Base-by-base conservation (phyloP, 2,797 vertebrate species). In the Danio kyathit region DNA sequence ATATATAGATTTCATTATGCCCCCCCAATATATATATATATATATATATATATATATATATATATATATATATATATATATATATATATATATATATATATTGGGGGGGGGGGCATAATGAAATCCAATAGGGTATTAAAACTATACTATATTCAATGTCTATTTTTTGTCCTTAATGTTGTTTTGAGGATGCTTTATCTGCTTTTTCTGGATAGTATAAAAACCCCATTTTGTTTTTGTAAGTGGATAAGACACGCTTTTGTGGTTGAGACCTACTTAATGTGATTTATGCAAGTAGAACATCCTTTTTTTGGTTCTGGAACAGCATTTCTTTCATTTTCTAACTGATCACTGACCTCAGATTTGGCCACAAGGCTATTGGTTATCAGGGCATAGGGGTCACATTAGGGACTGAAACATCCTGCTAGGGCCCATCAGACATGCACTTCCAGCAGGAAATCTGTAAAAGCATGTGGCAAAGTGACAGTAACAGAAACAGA, bases 301-400 rank as follows among this genome's bases (percentile, higher is more conserved):
- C 49, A 54, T 17, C 40, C 10, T 71, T 13, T 40, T 40, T 11
- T 16, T 6, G 13, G 2, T 21, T 66, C 13, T 21, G 7, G 38
- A 64, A 65, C 60, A 76, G 16, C n/a, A 52, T 6, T 19, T 40
- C n/a, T 51, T 13, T n/a, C n/a, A n/a, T n/a, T n/a, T n/a, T n/a
- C 7, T 11, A 19, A 51, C 59, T 5, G 63, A 63, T 74, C 44
- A 49, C 6, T 74, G 43, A 16, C 5, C 17, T 51, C 16, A 21
- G 12, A 43, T 52, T 52, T 52, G 16, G 29, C 3, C 29, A 29
- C 29, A 29, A 29, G 29, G 3, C 29, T 29, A 29, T 29, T 29
- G 29, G 29, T 29, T 29, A 29, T 29, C 29, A 29, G 29, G 1
- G 29, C 29, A 29, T 3, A 29, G 43, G 38, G 4, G 7, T 60